Evolutionary conservation across 1,140 invertebrate species (phyloP).

Genomic region (Nephotettix cincticeps): DNA sequence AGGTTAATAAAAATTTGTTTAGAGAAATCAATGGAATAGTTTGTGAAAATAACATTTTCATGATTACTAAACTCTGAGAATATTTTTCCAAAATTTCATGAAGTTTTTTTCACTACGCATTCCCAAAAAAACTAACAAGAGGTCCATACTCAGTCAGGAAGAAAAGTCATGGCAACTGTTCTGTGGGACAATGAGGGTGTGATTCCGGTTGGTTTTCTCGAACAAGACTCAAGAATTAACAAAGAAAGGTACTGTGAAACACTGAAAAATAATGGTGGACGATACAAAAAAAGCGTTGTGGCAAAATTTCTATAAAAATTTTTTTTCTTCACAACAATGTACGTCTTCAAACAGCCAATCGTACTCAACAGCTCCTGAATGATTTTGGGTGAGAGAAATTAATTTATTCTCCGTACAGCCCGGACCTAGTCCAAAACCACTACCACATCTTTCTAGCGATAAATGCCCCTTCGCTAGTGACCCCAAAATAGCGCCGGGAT

Average conservation of each 20-base stretch:
- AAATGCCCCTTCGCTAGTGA: too few relatives aligned
- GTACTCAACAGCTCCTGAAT: background rate
- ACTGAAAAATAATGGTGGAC: background rate
- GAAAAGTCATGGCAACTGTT: too few relatives aligned
- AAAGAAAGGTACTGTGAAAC: background rate
- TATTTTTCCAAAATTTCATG: too few relatives aligned
- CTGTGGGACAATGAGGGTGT: background rate
- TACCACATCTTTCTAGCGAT: background rate
- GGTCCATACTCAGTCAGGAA: too few relatives aligned
- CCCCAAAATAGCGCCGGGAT: too few relatives aligned
- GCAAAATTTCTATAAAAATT: background rate
- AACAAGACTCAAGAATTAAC: background rate
- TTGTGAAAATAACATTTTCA: too few relatives aligned
- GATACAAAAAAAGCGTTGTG: background rate
- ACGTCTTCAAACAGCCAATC: background rate
- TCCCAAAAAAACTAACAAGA: too few relatives aligned
- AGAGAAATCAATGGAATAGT: too few relatives aligned
- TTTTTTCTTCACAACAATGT: conserved; percentile 23
- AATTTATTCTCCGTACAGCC: conserved; percentile 25
- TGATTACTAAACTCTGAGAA: too few relatives aligned
- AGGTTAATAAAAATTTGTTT: too few relatives aligned
- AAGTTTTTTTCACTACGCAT: too few relatives aligned
- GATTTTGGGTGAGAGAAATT: conserved; percentile 12
- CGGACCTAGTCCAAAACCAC: conserved; percentile 5
- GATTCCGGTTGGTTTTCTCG: background rate